These are phyloP conservation scores for Noctua comes DNA, from an alignment of 2,888 invertebrate species.

Conservation along the genomic window DNA sequence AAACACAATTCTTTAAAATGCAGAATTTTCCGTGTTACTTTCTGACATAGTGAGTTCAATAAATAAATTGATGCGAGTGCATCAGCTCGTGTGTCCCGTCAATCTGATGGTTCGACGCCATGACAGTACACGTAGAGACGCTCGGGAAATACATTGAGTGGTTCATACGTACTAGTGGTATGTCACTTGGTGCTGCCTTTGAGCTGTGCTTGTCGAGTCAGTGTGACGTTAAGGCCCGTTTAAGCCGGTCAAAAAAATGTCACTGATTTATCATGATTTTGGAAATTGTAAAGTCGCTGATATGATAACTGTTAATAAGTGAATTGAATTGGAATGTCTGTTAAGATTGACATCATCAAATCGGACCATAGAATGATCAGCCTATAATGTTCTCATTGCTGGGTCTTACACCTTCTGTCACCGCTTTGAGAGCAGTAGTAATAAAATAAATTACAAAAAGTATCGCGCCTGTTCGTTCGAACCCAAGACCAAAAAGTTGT, in stretches of 20 bases:
- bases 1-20: conserved; percentile 13
- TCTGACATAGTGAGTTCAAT: conserved; percentile 42
- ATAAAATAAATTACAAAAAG: background rate
- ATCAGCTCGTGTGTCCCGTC: conserved; percentile 54
- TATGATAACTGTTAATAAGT: background rate
- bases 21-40: conserved; percentile 20
- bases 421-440: background rate
- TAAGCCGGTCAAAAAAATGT: background rate
- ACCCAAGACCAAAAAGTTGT: background rate
- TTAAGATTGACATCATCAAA: background rate
- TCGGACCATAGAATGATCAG: background rate
- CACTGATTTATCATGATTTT: background rate
- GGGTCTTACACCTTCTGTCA: background rate
- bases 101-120: conserved; percentile 59
- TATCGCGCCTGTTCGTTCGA: background rate
- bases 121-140: conserved; percentile 50
- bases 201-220: background rate
- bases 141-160: conserved; percentile 61
- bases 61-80: conserved; percentile 63
- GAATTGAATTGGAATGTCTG: background rate
- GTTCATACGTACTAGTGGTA: conserved; percentile 30
- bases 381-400: background rate
- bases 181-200: conserved; percentile 48
- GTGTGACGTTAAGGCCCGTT: background rate
- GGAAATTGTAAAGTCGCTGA: background rate